Evolutionary conservation across 2,797 vertebrate genomes (phyloP), one percentile per base, ranked within the genome.

Genomic region (Acrocephalus scirpaceus): DNA sequence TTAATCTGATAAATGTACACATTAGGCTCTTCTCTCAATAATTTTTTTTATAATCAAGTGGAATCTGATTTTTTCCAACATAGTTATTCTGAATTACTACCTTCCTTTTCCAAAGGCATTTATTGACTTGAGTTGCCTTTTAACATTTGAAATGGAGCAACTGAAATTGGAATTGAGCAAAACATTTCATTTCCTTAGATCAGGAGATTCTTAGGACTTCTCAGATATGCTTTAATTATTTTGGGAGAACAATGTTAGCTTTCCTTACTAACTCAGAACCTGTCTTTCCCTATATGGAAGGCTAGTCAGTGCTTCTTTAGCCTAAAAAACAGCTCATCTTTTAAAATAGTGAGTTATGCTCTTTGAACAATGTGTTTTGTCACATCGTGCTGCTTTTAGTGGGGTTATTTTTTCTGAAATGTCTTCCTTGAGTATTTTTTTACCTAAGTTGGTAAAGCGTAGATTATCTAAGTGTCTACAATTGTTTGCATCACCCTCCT

Each of bases 141-240:
- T 69, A 64, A 29, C 56, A 75, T 88, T 78, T 86, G 53, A 93
- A 88, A 81, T 60, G 40, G 34, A 93, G 22, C 19, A 70, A 90
- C 13, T 36, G 38, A 88, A 90, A 81, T 47, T 83, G 45, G 27
- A 93, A 88, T 73, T 64, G 19, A 78, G 70, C 6, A 79, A 90
- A 93, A 67, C 17, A 79, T 88, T 90, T 86, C 2, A 71, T 93
- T 92, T 93, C 77, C 79, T 96, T 79, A 73, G 56, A 79, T 61
- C 60, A 84, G 48, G 29, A 77, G 25, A 51, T 50, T 70, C 42
- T 64, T 91, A 66, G 51, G 9, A 42, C 9, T 78, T 73, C 76
- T 19, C 53, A 78, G 84, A 79, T 16, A 66, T 7, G 13, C 32
- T 86, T 57, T 72, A 84, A 13, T 86, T 84, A 47, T 84, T 78